These are phyloP conservation scores for Panagrolaimus sp. DNA, from an alignment of 1,140 invertebrate genomes.

Conservation along the genomic window DNA sequence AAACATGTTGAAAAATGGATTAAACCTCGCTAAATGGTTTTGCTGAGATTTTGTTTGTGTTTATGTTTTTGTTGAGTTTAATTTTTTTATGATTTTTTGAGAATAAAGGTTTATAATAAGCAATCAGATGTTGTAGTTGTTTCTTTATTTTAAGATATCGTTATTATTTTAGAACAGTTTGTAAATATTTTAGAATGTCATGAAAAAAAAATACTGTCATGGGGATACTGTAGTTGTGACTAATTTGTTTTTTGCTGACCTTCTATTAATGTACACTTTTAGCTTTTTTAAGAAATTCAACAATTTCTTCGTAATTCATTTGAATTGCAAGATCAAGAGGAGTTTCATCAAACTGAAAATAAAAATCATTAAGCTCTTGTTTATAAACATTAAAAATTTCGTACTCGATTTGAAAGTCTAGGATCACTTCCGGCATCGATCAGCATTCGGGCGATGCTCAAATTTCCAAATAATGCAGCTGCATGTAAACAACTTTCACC, in stretches of 20 bases:
- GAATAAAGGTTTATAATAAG: no score
- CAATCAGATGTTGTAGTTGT: no score
- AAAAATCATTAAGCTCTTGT: neutral
- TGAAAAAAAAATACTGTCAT: neutral
- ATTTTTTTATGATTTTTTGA: no score
- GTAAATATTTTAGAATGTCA: no score
- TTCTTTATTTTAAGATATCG: no score
- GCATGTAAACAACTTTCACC: conserved; percentile 82
- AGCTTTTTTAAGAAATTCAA: conserved; percentile 7
- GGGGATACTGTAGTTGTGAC: neutral
- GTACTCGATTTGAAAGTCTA: conserved; percentile 10
- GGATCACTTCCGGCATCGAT: neutral
- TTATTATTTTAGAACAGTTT: no score
- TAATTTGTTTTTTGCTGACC: neutral
- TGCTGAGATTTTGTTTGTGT: neutral
- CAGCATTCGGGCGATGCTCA: neutral
- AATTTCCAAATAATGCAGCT: conserved; percentile 76
- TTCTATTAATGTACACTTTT: neutral
- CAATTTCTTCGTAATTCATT: conserved; percentile 4
- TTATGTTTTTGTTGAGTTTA: no score
- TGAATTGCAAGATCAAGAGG: neutral
- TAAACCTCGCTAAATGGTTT: neutral
- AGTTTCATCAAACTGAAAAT: neutral
- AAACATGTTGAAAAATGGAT: conserved; percentile 3
- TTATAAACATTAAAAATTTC: neutral